Conservation (phyloP, 2,113 vertebrate species). For the Litocranius walleri region DNA sequence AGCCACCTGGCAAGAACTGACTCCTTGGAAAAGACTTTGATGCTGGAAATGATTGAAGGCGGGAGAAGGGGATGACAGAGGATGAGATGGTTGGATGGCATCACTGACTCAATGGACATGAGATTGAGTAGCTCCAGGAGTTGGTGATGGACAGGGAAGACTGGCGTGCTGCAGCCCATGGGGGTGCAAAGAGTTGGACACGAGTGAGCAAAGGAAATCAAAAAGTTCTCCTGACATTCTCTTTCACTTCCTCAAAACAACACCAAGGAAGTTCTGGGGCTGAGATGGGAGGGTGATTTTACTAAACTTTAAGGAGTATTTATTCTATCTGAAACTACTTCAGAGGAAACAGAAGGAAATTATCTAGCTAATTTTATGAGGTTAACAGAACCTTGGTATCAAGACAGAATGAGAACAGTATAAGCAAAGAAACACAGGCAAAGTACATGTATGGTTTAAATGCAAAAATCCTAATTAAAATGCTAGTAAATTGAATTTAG, state of each 20-base stretch:
- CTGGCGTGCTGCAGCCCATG: neutral
- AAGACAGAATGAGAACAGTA: neutral
- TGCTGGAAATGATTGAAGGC: neutral
- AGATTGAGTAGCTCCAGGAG: neutral
- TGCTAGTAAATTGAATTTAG: neutral
- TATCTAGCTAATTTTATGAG: neutral
- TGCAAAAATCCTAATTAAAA: neutral
- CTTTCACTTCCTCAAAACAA: neutral
- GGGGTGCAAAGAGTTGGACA: neutral
- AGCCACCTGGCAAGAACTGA: neutral
- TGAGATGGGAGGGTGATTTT: neutral
- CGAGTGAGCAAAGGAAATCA: accelerated
- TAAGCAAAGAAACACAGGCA: neutral
- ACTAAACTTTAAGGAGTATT: neutral
- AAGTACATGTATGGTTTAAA: neutral
- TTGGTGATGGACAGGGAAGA: neutral
- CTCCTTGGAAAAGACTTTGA: neutral
- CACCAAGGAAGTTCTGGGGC: neutral
- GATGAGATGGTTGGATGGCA: neutral
- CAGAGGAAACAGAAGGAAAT: neutral
- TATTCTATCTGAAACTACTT: neutral
- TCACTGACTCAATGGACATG: neutral
- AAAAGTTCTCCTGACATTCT: neutral
- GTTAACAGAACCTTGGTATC: neutral
- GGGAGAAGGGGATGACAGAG: neutral